phyloP scores from a whole-genome alignment of 2,797 vertebrate species.

The Oreortyx pictus region DNA sequence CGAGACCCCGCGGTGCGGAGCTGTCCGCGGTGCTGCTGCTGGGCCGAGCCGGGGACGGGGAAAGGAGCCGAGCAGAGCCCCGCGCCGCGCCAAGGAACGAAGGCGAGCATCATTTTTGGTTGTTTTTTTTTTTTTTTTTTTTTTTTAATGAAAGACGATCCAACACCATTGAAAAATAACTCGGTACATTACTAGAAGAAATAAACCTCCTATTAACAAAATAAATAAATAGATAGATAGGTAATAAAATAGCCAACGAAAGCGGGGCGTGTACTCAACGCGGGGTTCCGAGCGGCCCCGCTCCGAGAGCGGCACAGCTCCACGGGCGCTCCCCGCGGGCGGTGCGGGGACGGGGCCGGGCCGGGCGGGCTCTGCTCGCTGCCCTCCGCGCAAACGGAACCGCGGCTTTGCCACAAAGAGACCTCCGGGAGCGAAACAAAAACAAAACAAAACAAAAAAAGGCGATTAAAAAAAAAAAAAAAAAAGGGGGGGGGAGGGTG shows the following conservation, averaged over 20 bases:
- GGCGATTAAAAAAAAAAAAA: no score
- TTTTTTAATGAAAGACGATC: conserved; percentile 92
- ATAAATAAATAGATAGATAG: conserved; percentile 10
- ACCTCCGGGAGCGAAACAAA: conserved; percentile 6
- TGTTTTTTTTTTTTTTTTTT: conserved; percentile 82
- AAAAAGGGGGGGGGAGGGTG: no score
- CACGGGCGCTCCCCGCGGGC: no score
- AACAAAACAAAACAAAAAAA: not conserved
- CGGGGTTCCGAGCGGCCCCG: no score
- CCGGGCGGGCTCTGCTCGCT: not conserved
- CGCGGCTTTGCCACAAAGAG: conserved; percentile 74
- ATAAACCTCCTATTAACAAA: conserved; percentile 82
- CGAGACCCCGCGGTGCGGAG: conserved; percentile 13
- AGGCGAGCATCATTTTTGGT: conserved; percentile 85
- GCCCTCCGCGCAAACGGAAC: conserved; percentile 54
- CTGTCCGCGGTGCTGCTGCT: conserved; percentile 85
- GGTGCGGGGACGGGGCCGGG: no score
- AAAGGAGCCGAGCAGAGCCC: not conserved
- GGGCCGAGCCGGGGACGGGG: no score
- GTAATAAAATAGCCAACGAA: conserved; percentile 66
- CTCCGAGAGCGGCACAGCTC: no score
- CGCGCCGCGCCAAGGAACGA: conserved; percentile 80
- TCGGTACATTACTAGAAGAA: conserved; percentile 93
- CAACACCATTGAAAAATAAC: conserved; percentile 94
- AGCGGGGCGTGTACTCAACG: conserved; percentile 85